These are phyloP conservation scores for Spheniscus mendiculus DNA, from an alignment of 2,113 vertebrate genomes.

Conservation along the genomic window DNA sequence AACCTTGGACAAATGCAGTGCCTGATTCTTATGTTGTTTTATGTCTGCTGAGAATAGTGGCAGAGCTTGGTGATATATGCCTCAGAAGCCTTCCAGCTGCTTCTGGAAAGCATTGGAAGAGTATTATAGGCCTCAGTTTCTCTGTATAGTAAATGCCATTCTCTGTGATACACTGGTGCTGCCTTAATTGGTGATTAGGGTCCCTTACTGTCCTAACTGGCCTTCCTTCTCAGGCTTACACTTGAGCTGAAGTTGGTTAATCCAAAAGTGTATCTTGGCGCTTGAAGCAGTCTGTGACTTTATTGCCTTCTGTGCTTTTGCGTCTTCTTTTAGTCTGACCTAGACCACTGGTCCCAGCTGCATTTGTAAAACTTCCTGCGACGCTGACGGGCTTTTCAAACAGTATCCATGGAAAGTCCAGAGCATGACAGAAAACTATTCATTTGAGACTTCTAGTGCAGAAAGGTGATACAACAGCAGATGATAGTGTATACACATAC, in stretches of 20 bases:
- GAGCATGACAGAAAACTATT: neutral
- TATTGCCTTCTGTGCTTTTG: neutral
- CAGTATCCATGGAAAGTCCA: neutral
- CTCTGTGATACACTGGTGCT: neutral
- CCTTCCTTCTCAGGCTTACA: neutral
- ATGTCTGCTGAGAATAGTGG: neutral
- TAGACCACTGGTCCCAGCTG: neutral
- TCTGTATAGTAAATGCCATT: neutral
- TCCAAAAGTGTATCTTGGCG: neutral
- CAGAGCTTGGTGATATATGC: neutral
- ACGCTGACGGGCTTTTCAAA: neutral
- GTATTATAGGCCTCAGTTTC: neutral
- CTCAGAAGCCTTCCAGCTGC: neutral
- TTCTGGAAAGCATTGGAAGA: neutral
- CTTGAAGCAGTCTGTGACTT: neutral
- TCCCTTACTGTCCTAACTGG: neutral
- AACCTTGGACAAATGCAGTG: neutral
- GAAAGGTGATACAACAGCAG: neutral
- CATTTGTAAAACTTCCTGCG: neutral
- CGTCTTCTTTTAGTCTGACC: neutral
- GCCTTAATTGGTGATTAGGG: neutral
- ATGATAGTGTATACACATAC: neutral
- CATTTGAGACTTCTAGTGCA: neutral
- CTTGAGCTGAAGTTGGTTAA: neutral
- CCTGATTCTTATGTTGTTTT: neutral